Evolutionary conservation across 2,888 invertebrate species (phyloP).

Genomic region (Oxyscelio sp.): DNA sequence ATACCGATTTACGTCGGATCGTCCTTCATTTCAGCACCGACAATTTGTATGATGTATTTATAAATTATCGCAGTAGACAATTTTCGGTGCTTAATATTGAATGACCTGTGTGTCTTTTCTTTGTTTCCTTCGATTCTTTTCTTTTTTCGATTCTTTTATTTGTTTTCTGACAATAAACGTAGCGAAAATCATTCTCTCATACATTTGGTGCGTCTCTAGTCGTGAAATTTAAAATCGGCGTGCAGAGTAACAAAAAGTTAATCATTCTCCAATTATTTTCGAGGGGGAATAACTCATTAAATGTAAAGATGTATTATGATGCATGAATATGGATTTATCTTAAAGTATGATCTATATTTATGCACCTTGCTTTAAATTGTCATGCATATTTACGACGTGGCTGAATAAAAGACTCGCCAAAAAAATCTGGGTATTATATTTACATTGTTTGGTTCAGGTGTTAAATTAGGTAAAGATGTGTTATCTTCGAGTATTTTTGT

Average conservation of each 20-base stretch:
- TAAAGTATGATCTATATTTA: slow-evolving; percentile 3
- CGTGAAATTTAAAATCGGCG: background rate
- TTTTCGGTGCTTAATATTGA: slow-evolving; percentile 13
- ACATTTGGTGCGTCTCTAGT: background rate
- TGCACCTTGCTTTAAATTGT: background rate
- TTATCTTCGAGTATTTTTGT: background rate
- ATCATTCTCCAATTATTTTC: background rate
- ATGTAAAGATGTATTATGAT: slow-evolving; percentile 3
- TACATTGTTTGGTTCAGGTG: background rate
- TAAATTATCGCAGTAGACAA: background rate
- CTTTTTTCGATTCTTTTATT: background rate
- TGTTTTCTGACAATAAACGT: background rate
- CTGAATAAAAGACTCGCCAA: slow-evolving; percentile 1
- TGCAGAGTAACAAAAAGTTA: background rate
- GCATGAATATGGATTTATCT: slow-evolving; percentile 1
- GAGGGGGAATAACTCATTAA: slow-evolving; percentile 8
- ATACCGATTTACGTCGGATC: slow-evolving; percentile 25
- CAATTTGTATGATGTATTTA: slow-evolving; percentile 17
- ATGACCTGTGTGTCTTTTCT: too few species aligned
- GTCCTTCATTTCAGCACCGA: slow-evolving; percentile 41
- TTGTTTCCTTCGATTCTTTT: too few species aligned
- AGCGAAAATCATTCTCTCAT: background rate
- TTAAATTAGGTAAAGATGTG: background rate
- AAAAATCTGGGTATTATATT: background rate
- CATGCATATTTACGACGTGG: slow-evolving; percentile 1